Percentiles rank a stretch among this genome's conserved stretches.
These are phyloP conservation scores for Drosophila obscura DNA, from an alignment of 1,140 invertebrate species.

Conservation along the genomic window DNA sequence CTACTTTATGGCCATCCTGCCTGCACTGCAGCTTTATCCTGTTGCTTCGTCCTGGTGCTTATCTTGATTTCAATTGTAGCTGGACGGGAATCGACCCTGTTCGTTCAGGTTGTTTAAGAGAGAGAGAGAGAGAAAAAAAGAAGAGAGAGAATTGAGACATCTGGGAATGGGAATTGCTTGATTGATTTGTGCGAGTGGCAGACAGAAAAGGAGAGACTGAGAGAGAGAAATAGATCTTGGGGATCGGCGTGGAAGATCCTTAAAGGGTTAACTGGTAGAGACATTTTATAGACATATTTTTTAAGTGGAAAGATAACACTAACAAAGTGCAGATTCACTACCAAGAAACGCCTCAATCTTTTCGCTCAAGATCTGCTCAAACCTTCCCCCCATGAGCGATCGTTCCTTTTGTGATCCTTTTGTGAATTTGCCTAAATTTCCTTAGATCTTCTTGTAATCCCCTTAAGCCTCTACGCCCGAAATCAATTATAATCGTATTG, in stretches of 20 bases:
- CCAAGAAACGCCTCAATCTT: too few relatives aligned
- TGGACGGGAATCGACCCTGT: background rate
- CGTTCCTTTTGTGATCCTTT: conserved; percentile 7
- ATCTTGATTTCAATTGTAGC: conserved; percentile 67
- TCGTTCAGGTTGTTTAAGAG: conserved; percentile 8
- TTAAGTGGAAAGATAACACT: too few relatives aligned
- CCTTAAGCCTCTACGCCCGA: conserved; percentile 11
- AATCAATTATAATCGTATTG: conserved; percentile 42
- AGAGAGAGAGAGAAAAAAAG: background rate
- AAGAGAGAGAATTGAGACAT: conserved; percentile 29
- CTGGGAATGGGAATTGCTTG: too few relatives aligned
- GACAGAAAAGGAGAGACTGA: too few relatives aligned
- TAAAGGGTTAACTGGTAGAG: too few relatives aligned
- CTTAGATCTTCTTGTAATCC: conserved; percentile 22
- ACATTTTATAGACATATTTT: too few relatives aligned
- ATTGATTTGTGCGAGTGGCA: conserved; percentile 2
- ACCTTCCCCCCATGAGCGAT: background rate
- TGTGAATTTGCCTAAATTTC: conserved; percentile 1
- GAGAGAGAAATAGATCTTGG: too few relatives aligned
- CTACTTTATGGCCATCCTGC: conserved; percentile 54
- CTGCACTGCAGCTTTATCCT: conserved; percentile 52
- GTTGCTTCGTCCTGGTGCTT: conserved; percentile 36
- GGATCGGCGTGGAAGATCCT: too few relatives aligned
- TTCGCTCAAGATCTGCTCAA: too few relatives aligned
- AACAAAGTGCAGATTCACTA: too few relatives aligned